A percentile compares a stretch with the other conserved stretches of the same genome.
phyloP scores from a whole-genome alignment of 2,797 vertebrate species.

The Anableps anableps region DNA sequence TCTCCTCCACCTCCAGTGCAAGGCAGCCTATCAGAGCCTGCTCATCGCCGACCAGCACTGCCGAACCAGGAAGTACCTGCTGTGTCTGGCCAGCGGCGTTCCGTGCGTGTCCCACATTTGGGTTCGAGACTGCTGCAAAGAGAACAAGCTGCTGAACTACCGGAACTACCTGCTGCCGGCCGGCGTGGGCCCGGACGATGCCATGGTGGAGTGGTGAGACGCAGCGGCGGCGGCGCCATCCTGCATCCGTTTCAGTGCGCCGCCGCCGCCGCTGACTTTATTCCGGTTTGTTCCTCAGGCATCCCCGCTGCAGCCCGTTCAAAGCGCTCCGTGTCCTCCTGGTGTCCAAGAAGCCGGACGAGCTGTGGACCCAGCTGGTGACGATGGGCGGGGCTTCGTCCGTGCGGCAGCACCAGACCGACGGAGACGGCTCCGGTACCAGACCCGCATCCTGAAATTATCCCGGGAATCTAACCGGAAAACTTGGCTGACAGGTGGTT shows the following conservation, averaged over 20 bases:
- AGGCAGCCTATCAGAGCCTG: conserved; percentile 92
- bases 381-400: conserved; percentile 88
- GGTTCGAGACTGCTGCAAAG: conserved; percentile 96
- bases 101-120: conserved; percentile 96
- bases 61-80: conserved; percentile 91
- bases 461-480: neutral
- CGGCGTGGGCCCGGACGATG: conserved; percentile 88
- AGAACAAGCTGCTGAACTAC: conserved; percentile 94
- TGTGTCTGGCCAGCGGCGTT: conserved; percentile 94
- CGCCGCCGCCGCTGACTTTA: neutral
- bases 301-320: conserved; percentile 89
- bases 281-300: conserved; percentile 78
- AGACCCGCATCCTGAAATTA: neutral
- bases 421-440: conserved; percentile 85
- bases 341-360: conserved; percentile 87
- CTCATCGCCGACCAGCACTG: conserved; percentile 96
- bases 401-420: conserved; percentile 85
- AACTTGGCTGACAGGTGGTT: neutral
- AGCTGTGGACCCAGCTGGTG: conserved; percentile 91
- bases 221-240: conserved; percentile 9
- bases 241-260: no score
- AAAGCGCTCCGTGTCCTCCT: conserved; percentile 89
- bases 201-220: conserved; percentile 90
- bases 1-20: no score
- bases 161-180: conserved; percentile 95